Percentiles rank a stretch among this genome's conserved stretches.
Evolutionary conservation across 2,113 vertebrate species (phyloP).

Genomic region (Rhabdomys dilectus): DNA sequence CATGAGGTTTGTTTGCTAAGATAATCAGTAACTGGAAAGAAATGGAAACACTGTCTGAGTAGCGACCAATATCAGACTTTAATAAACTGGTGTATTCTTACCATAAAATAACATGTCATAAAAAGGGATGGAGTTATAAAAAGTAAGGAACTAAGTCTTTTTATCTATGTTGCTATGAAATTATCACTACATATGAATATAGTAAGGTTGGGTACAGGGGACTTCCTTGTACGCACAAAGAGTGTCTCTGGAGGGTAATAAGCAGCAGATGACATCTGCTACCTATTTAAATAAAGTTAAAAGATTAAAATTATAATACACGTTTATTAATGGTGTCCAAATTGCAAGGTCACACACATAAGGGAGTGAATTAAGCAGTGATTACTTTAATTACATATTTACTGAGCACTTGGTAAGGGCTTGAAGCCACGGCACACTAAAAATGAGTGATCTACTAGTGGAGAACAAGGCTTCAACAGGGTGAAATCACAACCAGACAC

Average conservation of each 20-base stretch:
- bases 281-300: slow-evolving; percentile 41
- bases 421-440: neutral
- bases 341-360: slow-evolving; percentile 22
- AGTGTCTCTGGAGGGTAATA: neutral
- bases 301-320: slow-evolving; percentile 48
- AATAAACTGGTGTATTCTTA: slow-evolving; percentile 16
- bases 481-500: neutral
- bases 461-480: neutral
- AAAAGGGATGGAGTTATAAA: neutral
- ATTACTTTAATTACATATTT: slow-evolving; percentile 39
- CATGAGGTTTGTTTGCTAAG: neutral
- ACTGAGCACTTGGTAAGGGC: neutral
- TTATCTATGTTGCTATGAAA: slow-evolving; percentile 13
- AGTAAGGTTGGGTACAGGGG: neutral
- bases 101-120: neutral
- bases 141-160: neutral
- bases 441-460: neutral
- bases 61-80: neutral
- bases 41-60: slow-evolving; percentile 1
- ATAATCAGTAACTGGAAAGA: slow-evolving; percentile 15
- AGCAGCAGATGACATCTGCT: neutral
- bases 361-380: slow-evolving; percentile 5
- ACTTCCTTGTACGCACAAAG: neutral
- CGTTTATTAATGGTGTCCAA: slow-evolving; percentile 7
- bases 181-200: slow-evolving; percentile 16